Conservation (phyloP, 2,797 vertebrate species). For the Neomorphus geoffroyi region DNA sequence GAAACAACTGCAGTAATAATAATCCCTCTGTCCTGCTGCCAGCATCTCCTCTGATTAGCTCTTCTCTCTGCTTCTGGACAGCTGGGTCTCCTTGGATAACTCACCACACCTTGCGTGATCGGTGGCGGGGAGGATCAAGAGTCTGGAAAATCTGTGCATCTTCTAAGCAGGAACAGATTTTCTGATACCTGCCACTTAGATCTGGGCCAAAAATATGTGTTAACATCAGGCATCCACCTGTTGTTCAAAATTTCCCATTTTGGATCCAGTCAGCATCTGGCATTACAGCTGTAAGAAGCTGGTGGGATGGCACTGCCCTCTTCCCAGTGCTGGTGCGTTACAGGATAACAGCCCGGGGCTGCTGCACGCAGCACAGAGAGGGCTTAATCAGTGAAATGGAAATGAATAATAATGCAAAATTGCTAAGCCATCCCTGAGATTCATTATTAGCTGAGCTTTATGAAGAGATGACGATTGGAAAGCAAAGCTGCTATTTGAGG, state of each 20-base stretch:
- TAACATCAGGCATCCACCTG: neutral
- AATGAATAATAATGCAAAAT: neutral
- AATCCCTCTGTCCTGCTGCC: neutral
- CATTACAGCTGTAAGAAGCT: neutral
- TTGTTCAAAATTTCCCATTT: neutral
- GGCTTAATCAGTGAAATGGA: neutral
- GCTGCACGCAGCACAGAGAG: neutral
- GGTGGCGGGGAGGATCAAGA: neutral
- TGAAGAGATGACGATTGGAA: neutral
- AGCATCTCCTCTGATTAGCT: neutral
- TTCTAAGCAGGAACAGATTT: neutral
- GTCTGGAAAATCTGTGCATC: neutral
- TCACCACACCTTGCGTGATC: neutral
- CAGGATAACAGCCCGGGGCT: neutral
- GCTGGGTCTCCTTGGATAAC: neutral
- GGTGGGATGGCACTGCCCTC: neutral
- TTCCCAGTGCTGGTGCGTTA: neutral
- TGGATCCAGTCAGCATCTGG: neutral
- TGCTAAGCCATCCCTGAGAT: neutral
- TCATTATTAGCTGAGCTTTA: neutral
- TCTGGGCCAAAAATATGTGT: neutral
- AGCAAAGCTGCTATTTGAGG: neutral
- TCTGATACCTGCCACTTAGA: neutral
- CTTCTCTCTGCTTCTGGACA: neutral
- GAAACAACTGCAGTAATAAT: accelerated